These are phyloP conservation scores for Eumaeus atala DNA, from an alignment of 1,140 invertebrate species.

Conservation along the genomic window DNA sequence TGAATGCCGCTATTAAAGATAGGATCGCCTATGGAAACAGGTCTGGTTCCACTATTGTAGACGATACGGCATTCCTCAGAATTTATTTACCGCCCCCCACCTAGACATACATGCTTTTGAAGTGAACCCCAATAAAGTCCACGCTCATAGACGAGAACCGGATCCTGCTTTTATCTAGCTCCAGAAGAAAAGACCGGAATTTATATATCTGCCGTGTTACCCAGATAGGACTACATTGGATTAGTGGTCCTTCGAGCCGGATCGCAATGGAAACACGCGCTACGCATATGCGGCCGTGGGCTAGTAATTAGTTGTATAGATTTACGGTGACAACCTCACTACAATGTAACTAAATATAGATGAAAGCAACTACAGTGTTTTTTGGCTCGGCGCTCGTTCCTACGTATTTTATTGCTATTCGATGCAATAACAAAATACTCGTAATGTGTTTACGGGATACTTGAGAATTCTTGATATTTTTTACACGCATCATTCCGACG, in stretches of 20 bases:
- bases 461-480: background rate
- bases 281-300: conserved; percentile 33
- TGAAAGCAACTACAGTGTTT: conserved; percentile 15
- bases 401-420: too few relatives aligned
- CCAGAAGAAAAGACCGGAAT: too few relatives aligned
- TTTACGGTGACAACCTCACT: conserved; percentile 41
- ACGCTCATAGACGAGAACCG: too few relatives aligned
- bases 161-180: too few relatives aligned
- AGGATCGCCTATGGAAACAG: conserved; percentile 25
- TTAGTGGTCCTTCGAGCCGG: background rate
- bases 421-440: too few relatives aligned
- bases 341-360: conserved; percentile 39
- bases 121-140: too few relatives aligned
- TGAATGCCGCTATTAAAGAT: conserved; percentile 30
- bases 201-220: too few relatives aligned
- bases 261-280: conserved; percentile 26
- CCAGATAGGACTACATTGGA: background rate
- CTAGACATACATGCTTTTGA: too few relatives aligned
- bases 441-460: background rate
- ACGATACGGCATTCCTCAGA: conserved; percentile 6
- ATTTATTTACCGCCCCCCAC: background rate
- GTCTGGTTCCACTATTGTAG: conserved; percentile 20
- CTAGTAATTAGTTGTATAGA: conserved; percentile 51
- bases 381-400: background rate
- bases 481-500: too few relatives aligned